Percentiles rank a stretch among this genome's conserved stretches.
Conservation (phyloP, 1,140 invertebrate species). For the Mercenaria mercenaria region DNA sequence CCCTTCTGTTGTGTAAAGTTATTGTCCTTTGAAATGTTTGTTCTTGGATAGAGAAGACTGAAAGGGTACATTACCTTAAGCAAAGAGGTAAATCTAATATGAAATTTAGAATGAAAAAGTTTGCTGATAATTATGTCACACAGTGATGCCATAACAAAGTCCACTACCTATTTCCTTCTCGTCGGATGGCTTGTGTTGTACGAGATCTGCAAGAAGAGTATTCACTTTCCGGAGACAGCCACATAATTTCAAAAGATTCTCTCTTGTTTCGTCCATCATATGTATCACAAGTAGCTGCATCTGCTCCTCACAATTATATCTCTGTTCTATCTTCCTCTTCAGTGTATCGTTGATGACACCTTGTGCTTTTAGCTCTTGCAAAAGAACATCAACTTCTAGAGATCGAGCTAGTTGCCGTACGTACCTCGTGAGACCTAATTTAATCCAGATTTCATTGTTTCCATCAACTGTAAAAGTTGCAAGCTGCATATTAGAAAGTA, state of each 20-base stretch:
- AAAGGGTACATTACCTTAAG: too few relatives aligned
- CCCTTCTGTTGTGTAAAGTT: too few relatives aligned
- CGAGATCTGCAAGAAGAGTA: not conserved
- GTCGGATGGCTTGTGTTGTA: not conserved
- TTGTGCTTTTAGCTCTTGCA: not conserved
- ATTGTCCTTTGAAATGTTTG: too few relatives aligned
- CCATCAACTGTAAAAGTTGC: slow-evolving; percentile 9
- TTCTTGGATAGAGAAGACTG: too few relatives aligned
- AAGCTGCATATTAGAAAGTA: not conserved
- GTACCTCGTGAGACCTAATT: not conserved
- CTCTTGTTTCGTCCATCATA: not conserved
- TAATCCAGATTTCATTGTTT: not conserved
- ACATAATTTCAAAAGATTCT: not conserved
- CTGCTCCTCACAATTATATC: not conserved
- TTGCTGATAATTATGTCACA: too few relatives aligned
- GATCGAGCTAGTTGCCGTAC: not conserved
- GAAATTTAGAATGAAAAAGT: too few relatives aligned
- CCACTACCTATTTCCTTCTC: not conserved
- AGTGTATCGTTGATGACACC: not conserved
- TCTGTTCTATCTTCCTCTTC: not conserved
- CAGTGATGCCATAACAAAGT: too few relatives aligned
- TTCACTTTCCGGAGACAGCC: not conserved
- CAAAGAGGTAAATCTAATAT: too few relatives aligned
- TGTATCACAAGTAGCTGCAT: not conserved
- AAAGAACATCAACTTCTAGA: not conserved